Percentiles rank a stretch among this genome's conserved stretches.
Conservation (phyloP, 2,797 vertebrate species). For the Sebastes umbrosus region DNA sequence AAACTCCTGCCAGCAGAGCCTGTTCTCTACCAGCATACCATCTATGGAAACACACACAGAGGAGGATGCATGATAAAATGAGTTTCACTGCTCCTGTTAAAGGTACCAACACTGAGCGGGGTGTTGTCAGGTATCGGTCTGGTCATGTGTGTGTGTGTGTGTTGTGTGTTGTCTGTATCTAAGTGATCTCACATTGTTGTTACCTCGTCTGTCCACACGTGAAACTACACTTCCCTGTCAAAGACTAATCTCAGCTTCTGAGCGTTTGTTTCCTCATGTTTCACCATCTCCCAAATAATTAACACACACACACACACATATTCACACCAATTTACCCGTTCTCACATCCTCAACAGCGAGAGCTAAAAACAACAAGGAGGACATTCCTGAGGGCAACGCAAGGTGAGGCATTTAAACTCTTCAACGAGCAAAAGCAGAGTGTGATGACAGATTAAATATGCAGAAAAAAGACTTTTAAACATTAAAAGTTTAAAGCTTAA, state of each 20-base stretch:
- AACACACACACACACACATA: neutral
- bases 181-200: constrained; percentile 13
- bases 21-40: constrained; percentile 2
- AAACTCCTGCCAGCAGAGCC: constrained; percentile 28
- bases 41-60: constrained; percentile 5
- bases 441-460: neutral
- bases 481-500: neutral
- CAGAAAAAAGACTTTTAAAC: neutral
- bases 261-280: constrained; percentile 44
- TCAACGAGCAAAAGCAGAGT: neutral
- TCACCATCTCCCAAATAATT: neutral
- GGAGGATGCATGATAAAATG: neutral
- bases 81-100: neutral
- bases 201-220: constrained; percentile 7
- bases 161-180: neutral
- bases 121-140: constrained; percentile 9
- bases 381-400: constrained; percentile 1
- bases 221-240: constrained; percentile 10
- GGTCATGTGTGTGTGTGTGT: neutral
- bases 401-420: constrained; percentile 5
- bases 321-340: neutral
- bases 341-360: constrained; percentile 5
- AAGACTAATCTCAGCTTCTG: constrained; percentile 16
- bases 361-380: neutral
- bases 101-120: neutral